These are phyloP conservation scores for Anastrepha obliqua DNA, from an alignment of 1,140 invertebrate genomes.

Conservation along the genomic window DNA sequence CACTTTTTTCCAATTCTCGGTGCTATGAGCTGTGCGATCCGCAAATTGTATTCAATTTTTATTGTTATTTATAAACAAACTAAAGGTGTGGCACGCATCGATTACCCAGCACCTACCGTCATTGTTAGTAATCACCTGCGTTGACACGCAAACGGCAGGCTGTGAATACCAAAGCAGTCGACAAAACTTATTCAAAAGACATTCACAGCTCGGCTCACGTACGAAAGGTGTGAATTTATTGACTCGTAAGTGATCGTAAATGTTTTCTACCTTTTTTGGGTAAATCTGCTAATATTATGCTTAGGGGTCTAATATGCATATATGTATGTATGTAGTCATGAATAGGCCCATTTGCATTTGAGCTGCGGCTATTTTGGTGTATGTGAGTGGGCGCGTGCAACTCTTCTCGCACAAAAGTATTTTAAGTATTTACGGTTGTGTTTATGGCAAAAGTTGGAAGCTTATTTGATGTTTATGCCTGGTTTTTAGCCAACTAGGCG, in stretches of 20 bases:
- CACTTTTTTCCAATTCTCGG: not conserved
- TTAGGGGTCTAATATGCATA: not conserved
- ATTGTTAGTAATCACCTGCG: not conserved
- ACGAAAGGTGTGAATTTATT: not conserved
- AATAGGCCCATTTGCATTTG: not conserved
- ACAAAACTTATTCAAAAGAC: not conserved
- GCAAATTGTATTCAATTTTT: not conserved
- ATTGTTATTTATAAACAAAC: not conserved
- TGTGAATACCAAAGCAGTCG: not conserved
- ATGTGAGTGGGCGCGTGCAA: no score
- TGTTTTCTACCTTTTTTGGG: not conserved
- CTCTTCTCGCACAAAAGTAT: not conserved
- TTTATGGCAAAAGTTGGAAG: not conserved
- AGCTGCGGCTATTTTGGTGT: not conserved
- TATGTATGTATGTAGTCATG: not conserved
- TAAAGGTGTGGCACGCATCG: constrained; percentile 11
- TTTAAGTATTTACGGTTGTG: not conserved
- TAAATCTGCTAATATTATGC: not conserved
- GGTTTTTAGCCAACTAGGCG: no score
- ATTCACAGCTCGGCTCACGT: not conserved
- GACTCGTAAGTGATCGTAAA: constrained; percentile 5
- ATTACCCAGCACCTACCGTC: not conserved
- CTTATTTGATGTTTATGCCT: no score
- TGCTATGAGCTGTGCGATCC: not conserved
- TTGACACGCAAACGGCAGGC: not conserved